Percentiles rank a stretch among this genome's conserved stretches.
Conservation (phyloP, 2,888 invertebrate genomes). For the Drosophila pegasa region DNA sequence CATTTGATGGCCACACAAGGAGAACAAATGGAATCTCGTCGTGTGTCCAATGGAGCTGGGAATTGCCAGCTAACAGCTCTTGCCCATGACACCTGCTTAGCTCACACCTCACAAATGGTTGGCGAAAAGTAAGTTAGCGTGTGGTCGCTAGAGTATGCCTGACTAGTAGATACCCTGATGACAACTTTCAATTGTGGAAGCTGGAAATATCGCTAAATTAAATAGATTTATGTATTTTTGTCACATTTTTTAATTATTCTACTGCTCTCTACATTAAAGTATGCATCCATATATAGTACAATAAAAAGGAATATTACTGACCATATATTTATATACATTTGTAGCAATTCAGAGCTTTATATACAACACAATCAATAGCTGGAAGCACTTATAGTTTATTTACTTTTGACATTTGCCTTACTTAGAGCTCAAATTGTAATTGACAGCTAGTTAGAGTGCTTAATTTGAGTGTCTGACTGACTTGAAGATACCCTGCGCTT, state of each 20-base stretch:
- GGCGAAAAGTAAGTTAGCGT: neutral
- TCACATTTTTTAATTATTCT: too few species aligned
- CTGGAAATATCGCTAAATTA: too few species aligned
- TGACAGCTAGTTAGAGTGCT: neutral
- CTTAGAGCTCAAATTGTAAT: neutral
- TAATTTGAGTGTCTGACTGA: neutral
- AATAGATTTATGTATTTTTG: too few species aligned
- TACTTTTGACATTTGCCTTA: too few species aligned
- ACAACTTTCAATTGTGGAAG: neutral
- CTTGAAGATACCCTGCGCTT: neutral
- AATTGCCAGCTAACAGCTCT: neutral
- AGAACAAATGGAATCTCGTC: constrained; percentile 23
- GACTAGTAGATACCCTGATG: neutral
- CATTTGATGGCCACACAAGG: constrained; percentile 7
- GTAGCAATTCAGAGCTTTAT: too few species aligned
- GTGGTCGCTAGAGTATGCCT: neutral
- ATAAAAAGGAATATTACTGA: too few species aligned
- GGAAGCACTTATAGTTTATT: neutral
- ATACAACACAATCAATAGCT: neutral
- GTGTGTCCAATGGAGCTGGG: constrained; percentile 9
- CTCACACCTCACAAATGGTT: constrained; percentile 8
- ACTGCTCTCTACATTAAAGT: too few species aligned
- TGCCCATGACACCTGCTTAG: constrained; percentile 10
- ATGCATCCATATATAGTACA: too few species aligned
- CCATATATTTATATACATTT: too few species aligned